phyloP scores from a whole-genome alignment of 2,797 vertebrate genomes.

The Semaprochilodus insignis region DNA sequence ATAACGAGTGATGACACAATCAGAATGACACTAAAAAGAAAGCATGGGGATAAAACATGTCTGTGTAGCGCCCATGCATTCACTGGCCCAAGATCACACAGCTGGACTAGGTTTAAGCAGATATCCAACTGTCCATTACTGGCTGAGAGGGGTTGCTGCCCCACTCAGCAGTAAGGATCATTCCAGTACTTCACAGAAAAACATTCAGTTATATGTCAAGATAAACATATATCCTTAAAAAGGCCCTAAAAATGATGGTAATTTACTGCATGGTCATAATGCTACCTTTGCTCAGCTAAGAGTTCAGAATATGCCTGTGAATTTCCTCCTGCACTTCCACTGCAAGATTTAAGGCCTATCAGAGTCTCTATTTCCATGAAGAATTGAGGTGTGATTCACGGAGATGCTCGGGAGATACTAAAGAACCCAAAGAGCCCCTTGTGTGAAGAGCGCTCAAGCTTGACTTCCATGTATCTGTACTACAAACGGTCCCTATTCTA shows the following conservation, averaged over 20 bases:
- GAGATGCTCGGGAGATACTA: neutral
- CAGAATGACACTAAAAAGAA: too few relatives aligned
- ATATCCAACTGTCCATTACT: slow-evolving; percentile 4
- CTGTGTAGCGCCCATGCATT: neutral
- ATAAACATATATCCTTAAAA: slow-evolving; percentile 6
- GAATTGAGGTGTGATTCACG: slow-evolving; percentile 1
- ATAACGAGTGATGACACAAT: neutral
- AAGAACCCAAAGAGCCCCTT: neutral
- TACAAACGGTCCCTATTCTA: slow-evolving; percentile 29
- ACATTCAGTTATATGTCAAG: neutral
- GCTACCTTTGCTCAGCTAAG: neutral
- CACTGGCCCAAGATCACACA: neutral
- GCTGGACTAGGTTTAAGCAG: slow-evolving; percentile 7
- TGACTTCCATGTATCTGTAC: slow-evolving; percentile 7
- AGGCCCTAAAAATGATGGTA: neutral
- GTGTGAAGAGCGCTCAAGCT: slow-evolving; percentile 4
- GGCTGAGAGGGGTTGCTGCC: neutral
- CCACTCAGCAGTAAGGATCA: neutral
- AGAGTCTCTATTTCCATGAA: neutral
- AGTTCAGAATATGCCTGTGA: neutral
- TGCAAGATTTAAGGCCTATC: neutral
- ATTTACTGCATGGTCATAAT: neutral
- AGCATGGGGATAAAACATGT: neutral
- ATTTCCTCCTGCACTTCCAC: neutral
- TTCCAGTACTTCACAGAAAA: neutral